Evolutionary conservation across 2,113 vertebrate genomes (phyloP), one percentile per base, ranked within the genome.

Genomic region (Miniopterus natalensis): DNA sequence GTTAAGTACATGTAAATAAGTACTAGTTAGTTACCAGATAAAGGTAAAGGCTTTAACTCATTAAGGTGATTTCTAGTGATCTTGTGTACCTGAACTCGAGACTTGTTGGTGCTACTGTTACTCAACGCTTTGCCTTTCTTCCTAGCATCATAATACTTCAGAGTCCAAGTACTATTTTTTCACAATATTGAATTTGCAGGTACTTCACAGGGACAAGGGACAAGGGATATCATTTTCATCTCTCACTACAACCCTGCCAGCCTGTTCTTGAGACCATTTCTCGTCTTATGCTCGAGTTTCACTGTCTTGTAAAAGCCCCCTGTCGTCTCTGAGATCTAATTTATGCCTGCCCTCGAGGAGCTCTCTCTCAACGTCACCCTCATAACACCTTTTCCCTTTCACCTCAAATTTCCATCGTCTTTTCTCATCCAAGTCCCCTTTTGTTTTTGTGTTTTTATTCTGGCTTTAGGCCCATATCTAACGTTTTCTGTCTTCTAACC

Each of bases 1-100:
- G 36, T 74, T 90, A 95, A 88, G 66, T 90, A 42, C 1, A 84
- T 36, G 29, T 84, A 90, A 88, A 31, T 92, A 93, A 85, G 31
- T 90, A 59, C 77, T 68, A 74, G 49, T 45, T 92, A 78, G 49
- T 92, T 83, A 81, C 40, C 53, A 36, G 2, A 57, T 74, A 75
- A 65, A 83, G 23, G 42, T 68, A 18, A 71, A n/a, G 61, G 18
- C 45, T 88, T 65, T 71, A 40, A n/a, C 70, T 96, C 29, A 18
- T 15, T 57, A 23, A 11, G 47, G 55, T 55, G 57, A 61, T 86
- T 47, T 81, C 27, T 65, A n/a, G 66, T 81, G 71, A 65, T 49
- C n/a, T 49, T 74, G 4, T 73, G 40, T 84, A 27, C 49, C 40
- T 11, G 1, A 71, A 81, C 53, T 57, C 0, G 1, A 36, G 20